Evolutionary conservation across 2,888 invertebrate genomes (phyloP).

Genomic region (Camponotus fellah): DNA sequence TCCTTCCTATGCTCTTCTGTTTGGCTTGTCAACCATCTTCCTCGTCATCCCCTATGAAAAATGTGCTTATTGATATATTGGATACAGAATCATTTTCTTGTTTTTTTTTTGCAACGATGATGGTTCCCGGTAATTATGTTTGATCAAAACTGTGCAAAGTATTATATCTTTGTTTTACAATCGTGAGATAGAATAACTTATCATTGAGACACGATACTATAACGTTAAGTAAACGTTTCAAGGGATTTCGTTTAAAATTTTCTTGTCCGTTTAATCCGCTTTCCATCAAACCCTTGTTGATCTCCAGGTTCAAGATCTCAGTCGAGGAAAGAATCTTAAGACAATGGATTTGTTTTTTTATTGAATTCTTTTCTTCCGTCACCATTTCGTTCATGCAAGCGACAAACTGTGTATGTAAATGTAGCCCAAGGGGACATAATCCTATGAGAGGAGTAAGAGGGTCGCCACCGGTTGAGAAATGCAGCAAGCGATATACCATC

Average conservation of each 20-base stretch:
- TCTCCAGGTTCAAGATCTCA: conserved; percentile 56
- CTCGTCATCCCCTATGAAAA: conserved; percentile 18
- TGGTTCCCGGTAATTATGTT: background rate
- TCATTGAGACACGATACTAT: background rate
- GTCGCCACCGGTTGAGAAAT: conserved; percentile 61
- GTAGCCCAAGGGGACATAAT: conserved; percentile 79
- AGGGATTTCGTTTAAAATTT: conserved; percentile 22
- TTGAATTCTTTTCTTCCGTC: conserved; percentile 79
- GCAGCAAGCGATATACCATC: conserved; percentile 70
- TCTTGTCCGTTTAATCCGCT: conserved; percentile 40
- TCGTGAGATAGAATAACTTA: background rate
- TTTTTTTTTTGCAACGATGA: background rate
- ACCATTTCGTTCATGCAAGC: conserved; percentile 51
- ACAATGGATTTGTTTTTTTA: conserved; percentile 79
- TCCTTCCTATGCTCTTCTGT: conserved; percentile 55
- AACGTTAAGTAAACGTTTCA: conserved; percentile 28
- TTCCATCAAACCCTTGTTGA: conserved; percentile 19
- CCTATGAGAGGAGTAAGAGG: conserved; percentile 73
- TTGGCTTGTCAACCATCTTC: conserved; percentile 54
- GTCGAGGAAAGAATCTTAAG: conserved; percentile 74
- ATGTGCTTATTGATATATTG: conserved; percentile 3
- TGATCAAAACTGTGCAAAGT: background rate
- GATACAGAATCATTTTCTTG: background rate
- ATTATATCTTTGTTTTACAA: background rate
- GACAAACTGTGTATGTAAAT: conserved; percentile 80